Evolutionary conservation across 2,888 invertebrate genomes (phyloP).

Genomic region (Aporophyla lueneburgensis): DNA sequence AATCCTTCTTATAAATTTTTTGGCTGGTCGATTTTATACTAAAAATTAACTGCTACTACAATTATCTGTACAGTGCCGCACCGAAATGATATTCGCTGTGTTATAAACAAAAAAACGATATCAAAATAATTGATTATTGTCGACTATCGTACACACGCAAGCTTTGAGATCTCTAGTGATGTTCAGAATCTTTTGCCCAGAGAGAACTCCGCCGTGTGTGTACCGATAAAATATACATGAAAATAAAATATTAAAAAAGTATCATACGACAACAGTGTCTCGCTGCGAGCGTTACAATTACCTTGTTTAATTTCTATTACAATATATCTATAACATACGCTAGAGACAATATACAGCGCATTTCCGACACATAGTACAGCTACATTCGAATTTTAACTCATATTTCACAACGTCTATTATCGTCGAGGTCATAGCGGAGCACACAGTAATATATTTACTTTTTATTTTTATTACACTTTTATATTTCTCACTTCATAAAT

Average conservation of each 20-base stretch:
- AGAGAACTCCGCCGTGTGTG: conserved; percentile 46
- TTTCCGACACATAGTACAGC: conserved; percentile 75
- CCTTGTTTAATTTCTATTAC: conserved; percentile 77
- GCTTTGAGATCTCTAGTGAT: conserved; percentile 40
- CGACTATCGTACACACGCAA: conserved; percentile 53
- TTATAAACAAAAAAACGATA: conserved; percentile 66
- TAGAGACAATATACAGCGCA: conserved; percentile 81
- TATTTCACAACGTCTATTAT: conserved; percentile 79
- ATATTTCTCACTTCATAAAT: conserved; percentile 65
- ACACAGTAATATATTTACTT: conserved; percentile 68
- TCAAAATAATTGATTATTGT: conserved; percentile 62
- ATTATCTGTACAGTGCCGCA: conserved; percentile 59
- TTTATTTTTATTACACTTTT: conserved; percentile 57
- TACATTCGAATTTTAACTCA: conserved; percentile 76
- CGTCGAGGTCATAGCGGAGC: conserved; percentile 73
- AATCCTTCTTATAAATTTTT: conserved; percentile 61
- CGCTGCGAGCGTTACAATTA: conserved; percentile 72
- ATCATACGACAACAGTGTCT: conserved; percentile 74
- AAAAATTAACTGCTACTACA: conserved; percentile 54
- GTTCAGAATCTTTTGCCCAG: conserved; percentile 16
- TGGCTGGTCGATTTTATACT: conserved; percentile 58
- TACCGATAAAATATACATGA: conserved; percentile 58
- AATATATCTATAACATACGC: conserved; percentile 83
- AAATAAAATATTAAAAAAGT: conserved; percentile 62
- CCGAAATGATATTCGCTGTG: conserved; percentile 51